phyloP scores from a whole-genome alignment of 2,797 vertebrate species.

The Cyclopterus lumpus region DNA sequence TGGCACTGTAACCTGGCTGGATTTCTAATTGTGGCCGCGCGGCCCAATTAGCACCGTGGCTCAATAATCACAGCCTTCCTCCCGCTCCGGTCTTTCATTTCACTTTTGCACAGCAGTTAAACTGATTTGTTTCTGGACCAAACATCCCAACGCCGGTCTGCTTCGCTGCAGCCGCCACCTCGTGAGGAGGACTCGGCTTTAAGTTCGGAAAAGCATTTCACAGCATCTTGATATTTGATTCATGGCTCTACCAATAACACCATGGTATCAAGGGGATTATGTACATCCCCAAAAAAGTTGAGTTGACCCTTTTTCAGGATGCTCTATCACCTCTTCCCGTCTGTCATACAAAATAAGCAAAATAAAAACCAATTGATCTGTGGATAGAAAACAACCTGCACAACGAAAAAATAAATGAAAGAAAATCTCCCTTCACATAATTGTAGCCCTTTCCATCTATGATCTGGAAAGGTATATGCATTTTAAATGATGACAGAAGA shows the following conservation, averaged over 20 bases:
- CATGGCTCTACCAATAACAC: conserved; percentile 10
- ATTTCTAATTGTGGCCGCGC: conserved; percentile 39
- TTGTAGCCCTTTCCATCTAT: too few relatives aligned
- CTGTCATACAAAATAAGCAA: conserved; percentile 48
- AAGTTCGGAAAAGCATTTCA: conserved; percentile 28
- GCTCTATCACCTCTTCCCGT: conserved; percentile 13
- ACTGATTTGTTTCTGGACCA: conserved; percentile 54
- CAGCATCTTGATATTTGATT: conserved; percentile 26
- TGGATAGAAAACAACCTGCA: background rate
- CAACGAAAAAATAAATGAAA: too few relatives aligned
- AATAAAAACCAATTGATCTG: conserved; percentile 28
- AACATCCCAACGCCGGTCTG: conserved; percentile 38
- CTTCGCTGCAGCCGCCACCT: conserved; percentile 10
- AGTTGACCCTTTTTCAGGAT: conserved; percentile 10
- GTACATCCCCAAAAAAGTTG: conserved; percentile 14
- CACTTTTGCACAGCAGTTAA: conserved; percentile 56
- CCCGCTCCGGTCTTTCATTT: conserved; percentile 62
- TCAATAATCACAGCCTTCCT: conserved; percentile 65
- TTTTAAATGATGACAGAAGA: too few relatives aligned
- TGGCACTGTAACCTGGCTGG: conserved; percentile 31
- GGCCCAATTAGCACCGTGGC: conserved; percentile 67
- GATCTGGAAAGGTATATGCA: too few relatives aligned
- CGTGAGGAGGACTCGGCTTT: conserved; percentile 2
- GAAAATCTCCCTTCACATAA: too few relatives aligned
- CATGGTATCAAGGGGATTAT: conserved; percentile 10